Percentiles rank a stretch among this genome's conserved stretches.
Conservation (phyloP, 1,140 invertebrate genomes). For the Zaprionus inermis region DNA sequence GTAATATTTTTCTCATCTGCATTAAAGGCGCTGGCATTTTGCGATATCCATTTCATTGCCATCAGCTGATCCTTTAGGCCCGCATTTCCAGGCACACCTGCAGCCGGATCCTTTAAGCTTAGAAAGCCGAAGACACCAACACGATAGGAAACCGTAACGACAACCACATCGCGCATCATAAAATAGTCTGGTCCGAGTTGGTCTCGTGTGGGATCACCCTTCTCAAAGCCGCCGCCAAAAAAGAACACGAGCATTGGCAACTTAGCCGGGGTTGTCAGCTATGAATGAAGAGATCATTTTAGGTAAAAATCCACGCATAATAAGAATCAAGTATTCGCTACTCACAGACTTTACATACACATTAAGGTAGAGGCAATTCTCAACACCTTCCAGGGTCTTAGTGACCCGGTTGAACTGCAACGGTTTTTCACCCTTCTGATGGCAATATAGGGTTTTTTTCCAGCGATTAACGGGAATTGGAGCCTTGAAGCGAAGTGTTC, state of each 20-base stretch:
- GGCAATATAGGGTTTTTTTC: constrained; percentile 83
- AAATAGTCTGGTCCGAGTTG: constrained; percentile 86
- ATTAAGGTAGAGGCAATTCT: constrained; percentile 86
- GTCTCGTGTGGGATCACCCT: constrained; percentile 81
- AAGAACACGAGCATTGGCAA: constrained; percentile 84
- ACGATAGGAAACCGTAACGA: constrained; percentile 85
- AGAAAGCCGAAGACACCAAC: constrained; percentile 86
- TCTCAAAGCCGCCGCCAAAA: constrained; percentile 88
- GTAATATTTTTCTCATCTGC: constrained; percentile 78
- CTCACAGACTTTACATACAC: constrained; percentile 84
- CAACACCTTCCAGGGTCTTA: constrained; percentile 71
- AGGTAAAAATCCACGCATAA: not conserved
- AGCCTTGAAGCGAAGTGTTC: constrained; percentile 86
- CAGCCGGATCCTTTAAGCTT: constrained; percentile 81
- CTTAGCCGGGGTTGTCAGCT: constrained; percentile 49
- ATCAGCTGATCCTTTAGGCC: constrained; percentile 86
- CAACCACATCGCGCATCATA: constrained; percentile 84
- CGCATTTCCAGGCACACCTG: constrained; percentile 85
- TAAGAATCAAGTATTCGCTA: not conserved
- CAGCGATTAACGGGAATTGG: constrained; percentile 85
- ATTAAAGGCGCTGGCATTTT: constrained; percentile 75
- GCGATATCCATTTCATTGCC: constrained; percentile 79
- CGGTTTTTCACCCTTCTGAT: constrained; percentile 49
- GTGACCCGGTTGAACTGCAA: constrained; percentile 62
- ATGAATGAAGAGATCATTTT: not conserved